Evolutionary conservation across 2,797 vertebrate species (phyloP).

Genomic region (Eulemur albifrons): DNA sequence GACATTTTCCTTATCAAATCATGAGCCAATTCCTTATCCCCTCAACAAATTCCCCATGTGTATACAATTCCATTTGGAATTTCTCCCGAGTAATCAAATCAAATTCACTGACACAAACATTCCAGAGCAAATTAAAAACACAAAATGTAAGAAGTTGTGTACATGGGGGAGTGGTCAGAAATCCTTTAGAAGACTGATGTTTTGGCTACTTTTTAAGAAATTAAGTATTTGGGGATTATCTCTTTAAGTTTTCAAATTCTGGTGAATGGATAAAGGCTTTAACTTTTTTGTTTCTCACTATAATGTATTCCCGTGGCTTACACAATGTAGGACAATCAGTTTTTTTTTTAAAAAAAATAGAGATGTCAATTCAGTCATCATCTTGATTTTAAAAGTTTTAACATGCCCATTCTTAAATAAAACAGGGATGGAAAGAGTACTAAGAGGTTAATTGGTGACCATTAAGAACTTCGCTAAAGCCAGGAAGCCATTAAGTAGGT

Average conservation of each 20-base stretch:
- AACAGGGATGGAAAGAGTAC: background rate
- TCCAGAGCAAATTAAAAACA: slow-evolving; percentile 51
- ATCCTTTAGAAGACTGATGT: background rate
- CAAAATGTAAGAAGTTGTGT: background rate
- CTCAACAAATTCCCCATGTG: slow-evolving; percentile 7
- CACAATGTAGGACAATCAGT: background rate
- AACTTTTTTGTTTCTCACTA: slow-evolving; percentile 31
- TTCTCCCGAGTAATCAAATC: slow-evolving; percentile 44
- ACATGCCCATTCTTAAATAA: background rate
- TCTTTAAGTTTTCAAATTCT: slow-evolving; percentile 19
- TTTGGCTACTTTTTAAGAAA: slow-evolving; percentile 27
- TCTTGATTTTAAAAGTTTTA: slow-evolving; percentile 11
- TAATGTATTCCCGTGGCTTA: background rate
- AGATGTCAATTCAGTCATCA: slow-evolving; percentile 40
- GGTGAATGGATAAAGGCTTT: background rate
- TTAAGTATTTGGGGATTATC: slow-evolving; percentile 25
- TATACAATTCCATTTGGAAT: slow-evolving; percentile 24
- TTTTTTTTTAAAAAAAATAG: background rate
- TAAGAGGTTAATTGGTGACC: background rate
- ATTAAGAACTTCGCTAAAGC: slow-evolving; percentile 16
- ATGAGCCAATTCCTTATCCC: background rate
- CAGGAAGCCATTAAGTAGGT: background rate
- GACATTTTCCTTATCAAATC: slow-evolving; percentile 30
- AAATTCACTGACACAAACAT: slow-evolving; percentile 53
- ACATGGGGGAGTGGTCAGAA: background rate